These are phyloP conservation scores for Epizoanthus fatuus DNA, from an alignment of 92 coral and sea anemone genomes.

Conservation along the genomic window DNA sequence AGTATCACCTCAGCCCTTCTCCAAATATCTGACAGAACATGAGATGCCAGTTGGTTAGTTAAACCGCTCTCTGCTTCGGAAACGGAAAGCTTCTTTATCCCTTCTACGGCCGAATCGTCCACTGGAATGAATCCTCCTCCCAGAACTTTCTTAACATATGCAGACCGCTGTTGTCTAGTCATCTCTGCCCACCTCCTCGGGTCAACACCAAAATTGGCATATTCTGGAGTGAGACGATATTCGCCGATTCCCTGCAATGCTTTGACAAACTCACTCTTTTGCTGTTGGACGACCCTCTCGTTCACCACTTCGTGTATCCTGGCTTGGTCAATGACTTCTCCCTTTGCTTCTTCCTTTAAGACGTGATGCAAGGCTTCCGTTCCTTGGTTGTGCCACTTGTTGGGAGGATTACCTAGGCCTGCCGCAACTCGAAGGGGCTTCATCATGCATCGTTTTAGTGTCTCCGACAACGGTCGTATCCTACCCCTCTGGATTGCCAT, in stretches of 20 bases:
- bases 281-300: conserved; percentile 32
- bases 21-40: conserved; percentile 29
- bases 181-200: conserved; percentile 49
- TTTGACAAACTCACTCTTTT: conserved; percentile 34
- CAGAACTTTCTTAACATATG: conserved; percentile 28
- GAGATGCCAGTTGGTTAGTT: conserved; percentile 1
- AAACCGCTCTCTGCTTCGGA: conserved; percentile 29
- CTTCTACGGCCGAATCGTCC: not conserved
- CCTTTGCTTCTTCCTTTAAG: conserved; percentile 29
- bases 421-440: conserved; percentile 50
- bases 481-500: conserved; percentile 22
- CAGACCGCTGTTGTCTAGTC: conserved; percentile 26
- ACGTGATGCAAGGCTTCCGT: conserved; percentile 50
- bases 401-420: conserved; percentile 51
- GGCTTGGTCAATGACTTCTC: conserved; percentile 19
- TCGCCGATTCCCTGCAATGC: conserved; percentile 51
- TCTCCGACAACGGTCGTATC: not conserved
- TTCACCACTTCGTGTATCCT: conserved; percentile 25
- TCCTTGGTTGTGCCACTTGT: conserved; percentile 52
- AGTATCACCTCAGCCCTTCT: conserved; percentile 32
- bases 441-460: conserved; percentile 21
- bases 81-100: not conserved
- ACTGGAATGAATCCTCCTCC: conserved; percentile 4
- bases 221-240: conserved; percentile 25
- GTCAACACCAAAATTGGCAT: conserved; percentile 17